Conservation (phyloP, 2,797 vertebrate species). For the Macroramphosus scolopax region DNA sequence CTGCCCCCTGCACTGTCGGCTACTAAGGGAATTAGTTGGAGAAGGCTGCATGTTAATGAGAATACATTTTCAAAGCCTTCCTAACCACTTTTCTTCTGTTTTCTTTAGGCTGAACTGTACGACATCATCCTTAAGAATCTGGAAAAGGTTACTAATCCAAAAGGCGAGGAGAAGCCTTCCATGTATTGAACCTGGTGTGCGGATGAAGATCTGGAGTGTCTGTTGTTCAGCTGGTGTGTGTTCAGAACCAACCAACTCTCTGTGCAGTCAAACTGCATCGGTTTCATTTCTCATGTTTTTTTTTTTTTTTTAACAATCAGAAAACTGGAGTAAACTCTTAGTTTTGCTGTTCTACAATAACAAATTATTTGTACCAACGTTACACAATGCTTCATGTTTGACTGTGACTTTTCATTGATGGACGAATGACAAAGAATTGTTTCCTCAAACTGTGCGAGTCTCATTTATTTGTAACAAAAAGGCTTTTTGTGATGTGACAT, state of each 20-base stretch:
- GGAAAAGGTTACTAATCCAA: conserved; percentile 90
- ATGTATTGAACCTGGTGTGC: conserved; percentile 82
- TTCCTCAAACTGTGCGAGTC: conserved; percentile 9
- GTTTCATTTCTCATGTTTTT: neutral
- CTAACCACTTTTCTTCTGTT: neutral
- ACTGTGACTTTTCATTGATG: no score
- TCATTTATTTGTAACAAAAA: conserved; percentile 64
- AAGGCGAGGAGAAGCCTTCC: conserved; percentile 90
- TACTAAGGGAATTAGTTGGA: no score
- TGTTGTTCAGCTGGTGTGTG: neutral
- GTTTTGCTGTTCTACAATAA: conserved; percentile 14
- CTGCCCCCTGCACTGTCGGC: no score
- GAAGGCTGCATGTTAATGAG: no score
- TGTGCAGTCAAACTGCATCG: neutral
- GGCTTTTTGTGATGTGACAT: conserved; percentile 1
- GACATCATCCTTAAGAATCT: conserved; percentile 88
- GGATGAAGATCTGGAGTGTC: neutral
- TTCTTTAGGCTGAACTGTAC: conserved; percentile 83
- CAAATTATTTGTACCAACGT: conserved; percentile 17
- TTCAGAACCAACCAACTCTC: no score
- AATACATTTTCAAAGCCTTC: no score
- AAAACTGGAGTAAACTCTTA: conserved; percentile 6
- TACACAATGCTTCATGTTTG: conserved; percentile 8
- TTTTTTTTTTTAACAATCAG: no score
- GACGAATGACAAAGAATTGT: neutral